Base-by-base conservation (phyloP, 1,140 invertebrate genomes). In the Danaus melanippus region DNA sequence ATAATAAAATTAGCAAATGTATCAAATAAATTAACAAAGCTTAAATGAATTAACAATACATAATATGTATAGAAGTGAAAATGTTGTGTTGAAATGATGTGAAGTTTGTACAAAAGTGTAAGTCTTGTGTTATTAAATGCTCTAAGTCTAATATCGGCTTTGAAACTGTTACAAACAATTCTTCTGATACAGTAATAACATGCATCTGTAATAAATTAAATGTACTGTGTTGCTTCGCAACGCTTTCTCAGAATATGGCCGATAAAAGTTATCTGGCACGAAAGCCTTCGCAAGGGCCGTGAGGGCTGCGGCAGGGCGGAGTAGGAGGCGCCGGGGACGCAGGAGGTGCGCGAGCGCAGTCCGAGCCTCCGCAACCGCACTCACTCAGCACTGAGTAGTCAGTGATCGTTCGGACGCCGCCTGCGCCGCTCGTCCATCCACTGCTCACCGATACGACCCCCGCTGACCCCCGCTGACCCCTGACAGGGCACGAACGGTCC, bases 401-500 rank as follows among this genome's bases (percentile, higher is more conserved):
- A 81, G 76, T 79, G 69, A 72, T 76, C 80, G 72, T 74, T 71
- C 78, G 76, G 71, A 67, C 74, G 65, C 64, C 70, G 61, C 47
- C 60, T 66, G 67, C 66, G 64, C 52, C 57, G 57, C 69, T 78
- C 78, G 78, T 61, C 50, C 59, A 15, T 47, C 50, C 53, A 58
- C 64, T 43, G 61, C 59, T 59, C 66, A 55, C 64, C 61, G 66
- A 67, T 60, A 71, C 62, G 64, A 69, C 58, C 53, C 58, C 56
- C 61, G 50, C 62, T 69, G 70, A 80, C 75, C 77, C 74, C 71
- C 69, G 74, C 76, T 74, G 76, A 79, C 76, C 78, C 71, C 69
- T 67, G 65, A 69, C 56, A 69, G 74, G 69, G 69, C 74, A 72
- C 67, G 73, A 71, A 69, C 73, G 69, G 60, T 54, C 66, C 69